Percentiles rank a stretch among this genome's conserved stretches.
Evolutionary conservation across 2,113 vertebrate genomes (phyloP).

Genomic region (Clarias batrachus): DNA sequence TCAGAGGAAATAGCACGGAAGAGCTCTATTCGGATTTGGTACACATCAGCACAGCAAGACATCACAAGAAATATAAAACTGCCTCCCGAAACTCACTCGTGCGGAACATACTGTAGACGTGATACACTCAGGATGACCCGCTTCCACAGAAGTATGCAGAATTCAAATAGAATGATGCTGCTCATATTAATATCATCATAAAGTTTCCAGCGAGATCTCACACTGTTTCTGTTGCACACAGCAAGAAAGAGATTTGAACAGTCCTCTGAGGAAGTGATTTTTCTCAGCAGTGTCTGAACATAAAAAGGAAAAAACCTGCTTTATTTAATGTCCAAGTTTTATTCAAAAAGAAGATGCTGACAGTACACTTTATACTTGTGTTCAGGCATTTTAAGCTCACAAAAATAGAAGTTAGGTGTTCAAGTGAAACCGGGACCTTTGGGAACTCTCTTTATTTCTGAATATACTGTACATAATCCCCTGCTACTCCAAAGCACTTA

Average conservation of each 20-base stretch:
- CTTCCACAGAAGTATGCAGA: neutral
- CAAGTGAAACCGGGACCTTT: too few relatives aligned
- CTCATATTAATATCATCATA: slow-evolving; percentile 3
- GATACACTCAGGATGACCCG: neutral
- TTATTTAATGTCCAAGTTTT: slow-evolving; percentile 9
- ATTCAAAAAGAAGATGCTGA: slow-evolving; percentile 15
- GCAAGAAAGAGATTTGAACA: neutral
- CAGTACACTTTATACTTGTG: neutral
- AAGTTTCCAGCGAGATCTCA: slow-evolving; percentile 2
- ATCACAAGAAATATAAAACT: neutral
- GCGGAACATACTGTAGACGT: neutral
- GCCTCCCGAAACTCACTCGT: neutral
- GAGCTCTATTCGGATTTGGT: neutral
- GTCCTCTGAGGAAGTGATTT: neutral
- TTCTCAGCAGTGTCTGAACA: slow-evolving; percentile 11
- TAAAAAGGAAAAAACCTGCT: slow-evolving; percentile 27
- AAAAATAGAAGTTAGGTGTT: neutral
- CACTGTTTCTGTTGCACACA: slow-evolving; percentile 5
- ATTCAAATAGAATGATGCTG: neutral
- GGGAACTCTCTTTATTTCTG: too few relatives aligned
- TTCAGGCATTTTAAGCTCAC: neutral
- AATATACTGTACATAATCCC: too few relatives aligned
- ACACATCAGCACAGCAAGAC: neutral
- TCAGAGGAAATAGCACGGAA: neutral
- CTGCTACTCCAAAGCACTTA: too few relatives aligned